Conservation (phyloP, 2,888 invertebrate genomes). For the Ecliptopera silaceata region DNA sequence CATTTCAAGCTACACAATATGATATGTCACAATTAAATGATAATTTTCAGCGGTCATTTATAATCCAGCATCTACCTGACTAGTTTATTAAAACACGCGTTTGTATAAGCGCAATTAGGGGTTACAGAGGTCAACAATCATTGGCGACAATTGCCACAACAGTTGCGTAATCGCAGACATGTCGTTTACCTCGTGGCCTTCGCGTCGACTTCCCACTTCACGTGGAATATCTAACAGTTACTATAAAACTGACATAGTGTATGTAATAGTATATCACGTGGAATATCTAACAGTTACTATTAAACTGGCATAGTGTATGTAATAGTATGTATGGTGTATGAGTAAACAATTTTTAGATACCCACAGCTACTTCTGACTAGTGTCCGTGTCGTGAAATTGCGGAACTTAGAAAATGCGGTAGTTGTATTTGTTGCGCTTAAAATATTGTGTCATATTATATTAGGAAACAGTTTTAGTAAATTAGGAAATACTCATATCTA, state of each 20-base stretch:
- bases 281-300: conserved; percentile 21
- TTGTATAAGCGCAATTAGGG: conserved; percentile 36
- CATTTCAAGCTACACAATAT: too few relatives aligned
- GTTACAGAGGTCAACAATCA: conserved; percentile 49
- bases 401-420: conserved; percentile 7
- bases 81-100: conserved; percentile 35
- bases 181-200: conserved; percentile 76
- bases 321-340: conserved; percentile 2
- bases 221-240: conserved; percentile 21
- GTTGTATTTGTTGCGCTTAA: background rate
- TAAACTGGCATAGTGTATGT: background rate
- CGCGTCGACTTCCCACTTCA: conserved; percentile 57
- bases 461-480: background rate
- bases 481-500: too few relatives aligned
- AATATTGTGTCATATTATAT: background rate
- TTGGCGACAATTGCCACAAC: conserved; percentile 47
- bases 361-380: background rate
- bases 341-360: conserved; percentile 4
- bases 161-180: conserved; percentile 66
- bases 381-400: background rate
- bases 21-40: too few relatives aligned
- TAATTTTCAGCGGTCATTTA: background rate
- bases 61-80: conserved; percentile 2
- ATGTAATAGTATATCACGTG: too few relatives aligned
- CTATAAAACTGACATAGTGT: conserved; percentile 8